Base-by-base conservation (phyloP, 2,797 vertebrate species). In the Vultur gryphus region DNA sequence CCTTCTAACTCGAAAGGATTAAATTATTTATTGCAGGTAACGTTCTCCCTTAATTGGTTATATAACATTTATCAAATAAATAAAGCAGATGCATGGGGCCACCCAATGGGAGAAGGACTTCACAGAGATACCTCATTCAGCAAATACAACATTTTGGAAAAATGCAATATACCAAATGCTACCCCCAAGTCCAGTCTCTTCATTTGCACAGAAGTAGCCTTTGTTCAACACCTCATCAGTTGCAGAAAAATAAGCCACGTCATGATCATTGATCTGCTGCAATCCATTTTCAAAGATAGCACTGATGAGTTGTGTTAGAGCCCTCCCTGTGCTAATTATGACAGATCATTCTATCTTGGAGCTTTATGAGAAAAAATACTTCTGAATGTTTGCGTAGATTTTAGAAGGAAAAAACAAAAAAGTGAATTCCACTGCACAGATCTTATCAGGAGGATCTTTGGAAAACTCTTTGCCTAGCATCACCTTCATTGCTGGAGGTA, bases 81-180 rank as follows among this genome's bases (percentile, higher is more conserved):
- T 16, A 13, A n/a, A 76, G 12, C 23, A 72, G 54, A 41, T n/a
- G 29, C 39, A 43, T 13, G 31, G 1, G 5, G 46, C 16, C 23
- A 61, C 8, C 28, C 2, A 2, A 55, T 9, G 16, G 37, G 48
- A 76, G 71, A 92, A 90, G 2, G 16, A 62, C 26, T 93, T 90
- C 10, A 57, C 58, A 33, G 88, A 89, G 55, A 54, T 59, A 78
- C 14, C 90, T 49, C 95, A 81, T 49, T 97, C 91, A 67, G 94
- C 98, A 49, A 98, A 98, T 48, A 96, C 96, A 73, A 97, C 94
- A 70, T 96, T 96, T 96, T 99, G 98, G 98, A 99, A 98, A 91
- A 98, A 97, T 7, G 81, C 98, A 55, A 95, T 97, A 66, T 98
- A 98, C 77, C 93, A 90, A 61, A 98, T 99, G 98, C 98, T 99